Evolutionary conservation across 2,113 vertebrate species (phyloP).

Genomic region (Neodon shergylaensis): DNA sequence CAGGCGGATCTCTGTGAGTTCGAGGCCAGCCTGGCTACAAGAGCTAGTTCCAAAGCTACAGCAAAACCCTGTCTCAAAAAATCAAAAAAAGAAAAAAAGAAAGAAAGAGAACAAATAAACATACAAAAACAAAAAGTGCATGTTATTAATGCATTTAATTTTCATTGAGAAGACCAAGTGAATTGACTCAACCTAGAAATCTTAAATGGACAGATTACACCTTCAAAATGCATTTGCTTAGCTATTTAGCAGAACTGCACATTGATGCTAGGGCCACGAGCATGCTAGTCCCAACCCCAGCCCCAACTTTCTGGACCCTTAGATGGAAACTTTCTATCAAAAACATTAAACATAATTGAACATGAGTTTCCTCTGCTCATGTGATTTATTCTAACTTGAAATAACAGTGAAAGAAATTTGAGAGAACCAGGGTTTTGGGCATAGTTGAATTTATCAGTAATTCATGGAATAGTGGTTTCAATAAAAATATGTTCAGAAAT

Average conservation of each 20-base stretch:
- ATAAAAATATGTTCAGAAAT: slow-evolving; percentile 1
- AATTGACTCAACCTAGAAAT: neutral
- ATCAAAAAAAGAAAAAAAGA: too few relatives aligned
- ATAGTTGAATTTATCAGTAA: slow-evolving; percentile 4
- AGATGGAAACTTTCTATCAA: neutral
- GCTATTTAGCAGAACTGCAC: neutral
- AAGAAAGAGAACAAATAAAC: too few relatives aligned
- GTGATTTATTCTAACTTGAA: slow-evolving; percentile 11
- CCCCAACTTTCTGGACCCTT: neutral
- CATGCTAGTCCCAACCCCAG: neutral
- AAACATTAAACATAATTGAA: neutral
- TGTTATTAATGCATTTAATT: neutral
- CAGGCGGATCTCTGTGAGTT: too few relatives aligned
- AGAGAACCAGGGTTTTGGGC: neutral
- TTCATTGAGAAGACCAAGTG: neutral
- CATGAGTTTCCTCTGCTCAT: neutral
- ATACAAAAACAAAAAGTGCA: neutral
- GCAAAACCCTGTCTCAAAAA: too few relatives aligned
- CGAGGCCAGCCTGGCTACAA: too few relatives aligned
- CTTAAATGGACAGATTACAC: neutral
- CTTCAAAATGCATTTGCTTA: neutral
- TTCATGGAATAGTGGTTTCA: neutral
- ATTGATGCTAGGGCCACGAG: neutral
- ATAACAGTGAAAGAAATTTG: neutral
- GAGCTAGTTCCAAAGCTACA: too few relatives aligned